Evolutionary conservation across 2,797 vertebrate genomes (phyloP).

Genomic region (Myripristis murdjan): DNA sequence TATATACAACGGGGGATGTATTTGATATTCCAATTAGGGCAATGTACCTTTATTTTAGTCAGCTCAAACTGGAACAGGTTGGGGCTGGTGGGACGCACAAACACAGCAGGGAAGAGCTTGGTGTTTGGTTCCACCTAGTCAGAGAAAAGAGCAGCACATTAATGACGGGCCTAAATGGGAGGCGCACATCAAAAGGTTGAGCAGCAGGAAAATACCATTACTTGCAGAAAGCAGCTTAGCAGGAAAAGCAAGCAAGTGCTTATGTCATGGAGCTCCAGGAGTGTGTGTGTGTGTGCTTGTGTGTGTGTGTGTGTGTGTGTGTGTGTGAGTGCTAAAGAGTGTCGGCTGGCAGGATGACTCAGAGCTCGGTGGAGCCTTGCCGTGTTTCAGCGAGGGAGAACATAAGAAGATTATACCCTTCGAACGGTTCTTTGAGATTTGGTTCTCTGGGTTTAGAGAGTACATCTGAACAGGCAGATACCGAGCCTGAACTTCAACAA

Average conservation of each 20-base stretch:
- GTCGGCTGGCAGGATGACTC: slow-evolving; percentile 65
- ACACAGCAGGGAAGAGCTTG: slow-evolving; percentile 97
- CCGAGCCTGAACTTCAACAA: slow-evolving; percentile 46
- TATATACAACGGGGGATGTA: not conserved
- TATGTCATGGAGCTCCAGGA: slow-evolving; percentile 46
- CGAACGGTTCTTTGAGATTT: slow-evolving; percentile 56
- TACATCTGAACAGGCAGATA: slow-evolving; percentile 44
- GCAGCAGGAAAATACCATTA: slow-evolving; percentile 41
- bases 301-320: slow-evolving; percentile 30
- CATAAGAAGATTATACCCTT: slow-evolving; percentile 73
- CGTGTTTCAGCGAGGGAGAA: slow-evolving; percentile 53
- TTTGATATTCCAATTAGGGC: not conserved
- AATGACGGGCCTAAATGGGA: slow-evolving; percentile 29
- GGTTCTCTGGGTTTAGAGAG: slow-evolving; percentile 28
- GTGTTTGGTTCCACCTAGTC: slow-evolving; percentile 96
- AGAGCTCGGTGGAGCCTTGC: slow-evolving; percentile 43
- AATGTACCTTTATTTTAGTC: slow-evolving; percentile 92
- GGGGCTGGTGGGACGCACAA: slow-evolving; percentile 94
- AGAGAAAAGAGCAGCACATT: slow-evolving; percentile 34
- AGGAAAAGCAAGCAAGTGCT: not conserved
- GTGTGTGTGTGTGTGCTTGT: slow-evolving; percentile 27
- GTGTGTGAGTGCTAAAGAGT: slow-evolving; percentile 35
- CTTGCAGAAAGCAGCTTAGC: slow-evolving; percentile 65
- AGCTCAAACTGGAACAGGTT: slow-evolving; percentile 98
- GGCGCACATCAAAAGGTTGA: slow-evolving; percentile 35